Evolutionary conservation across 2,113 vertebrate genomes (phyloP).

Genomic region (Herpailurus yagouaroundi): DNA sequence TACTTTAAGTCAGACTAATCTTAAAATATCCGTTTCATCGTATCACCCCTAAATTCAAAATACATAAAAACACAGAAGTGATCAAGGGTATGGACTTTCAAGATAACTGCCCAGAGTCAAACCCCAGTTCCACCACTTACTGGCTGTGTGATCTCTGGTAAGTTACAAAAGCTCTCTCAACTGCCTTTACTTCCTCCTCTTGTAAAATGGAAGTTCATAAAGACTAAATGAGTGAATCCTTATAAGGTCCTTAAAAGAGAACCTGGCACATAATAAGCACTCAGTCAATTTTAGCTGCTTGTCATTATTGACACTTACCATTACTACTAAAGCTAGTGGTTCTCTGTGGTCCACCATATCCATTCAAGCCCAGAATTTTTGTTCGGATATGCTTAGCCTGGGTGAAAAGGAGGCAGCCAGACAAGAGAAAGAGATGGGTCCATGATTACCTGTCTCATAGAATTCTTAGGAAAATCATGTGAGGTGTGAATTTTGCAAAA

Average conservation of each 20-base stretch:
- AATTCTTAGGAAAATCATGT: neutral
- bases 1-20: neutral
- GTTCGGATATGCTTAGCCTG: neutral
- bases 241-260: neutral
- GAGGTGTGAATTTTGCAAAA: neutral
- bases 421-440: neutral
- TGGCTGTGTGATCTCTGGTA: neutral
- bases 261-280: neutral
- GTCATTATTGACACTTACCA: neutral
- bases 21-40: neutral
- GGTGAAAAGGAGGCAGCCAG: neutral
- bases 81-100: neutral
- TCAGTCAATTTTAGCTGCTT: neutral
- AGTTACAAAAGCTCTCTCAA: neutral
- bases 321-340: neutral
- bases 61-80: neutral
- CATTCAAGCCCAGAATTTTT: neutral
- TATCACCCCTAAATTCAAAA: neutral
- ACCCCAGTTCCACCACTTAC: neutral
- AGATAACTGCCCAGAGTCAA: neutral
- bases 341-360: neutral
- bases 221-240: neutral
- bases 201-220: neutral
- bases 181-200: neutral
- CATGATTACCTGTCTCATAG: neutral